These are phyloP conservation scores for Cheilosia pagana DNA, from an alignment of 2,888 invertebrate species.

Conservation along the genomic window DNA sequence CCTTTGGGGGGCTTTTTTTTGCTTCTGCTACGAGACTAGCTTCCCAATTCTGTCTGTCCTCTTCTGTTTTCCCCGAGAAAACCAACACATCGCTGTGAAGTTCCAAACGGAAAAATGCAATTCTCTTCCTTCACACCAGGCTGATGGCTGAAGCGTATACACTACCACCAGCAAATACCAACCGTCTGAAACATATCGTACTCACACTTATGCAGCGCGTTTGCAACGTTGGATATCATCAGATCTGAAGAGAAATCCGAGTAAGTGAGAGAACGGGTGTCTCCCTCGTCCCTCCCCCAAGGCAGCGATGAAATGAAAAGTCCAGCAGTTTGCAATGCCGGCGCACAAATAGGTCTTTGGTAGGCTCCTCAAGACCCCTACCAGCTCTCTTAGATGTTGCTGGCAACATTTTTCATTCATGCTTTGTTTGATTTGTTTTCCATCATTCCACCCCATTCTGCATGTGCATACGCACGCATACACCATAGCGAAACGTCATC, in stretches of 20 bases:
- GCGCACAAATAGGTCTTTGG: conserved; percentile 34
- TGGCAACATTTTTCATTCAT: conserved; percentile 73
- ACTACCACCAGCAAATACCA: conserved; percentile 17
- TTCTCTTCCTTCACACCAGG: conserved; percentile 69
- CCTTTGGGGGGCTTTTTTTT: conserved; percentile 58
- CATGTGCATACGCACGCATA: conserved; percentile 72
- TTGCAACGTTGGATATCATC: conserved; percentile 59
- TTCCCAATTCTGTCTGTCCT: conserved; percentile 74
- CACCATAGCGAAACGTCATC: conserved; percentile 49
- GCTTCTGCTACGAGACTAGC: conserved; percentile 10
- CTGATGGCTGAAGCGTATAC: conserved; percentile 20
- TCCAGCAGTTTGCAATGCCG: neutral
- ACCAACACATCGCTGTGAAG: conserved; percentile 37
- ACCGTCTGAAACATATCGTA: conserved; percentile 46
- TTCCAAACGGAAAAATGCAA: conserved; percentile 64
- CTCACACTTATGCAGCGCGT: conserved; percentile 51
- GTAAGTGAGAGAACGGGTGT: conserved; percentile 55
- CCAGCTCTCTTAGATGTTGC: conserved; percentile 55
- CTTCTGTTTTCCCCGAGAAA: conserved; percentile 66
- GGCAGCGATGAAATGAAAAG: conserved; percentile 15
- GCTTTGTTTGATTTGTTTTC: conserved; percentile 68
- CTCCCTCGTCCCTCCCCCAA: conserved; percentile 52
- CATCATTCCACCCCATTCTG: conserved; percentile 60
- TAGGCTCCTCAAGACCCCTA: conserved; percentile 34
- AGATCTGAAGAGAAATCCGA: conserved; percentile 56